Base-by-base conservation (phyloP, 2,797 vertebrate species). In the Luscinia megarhynchos region DNA sequence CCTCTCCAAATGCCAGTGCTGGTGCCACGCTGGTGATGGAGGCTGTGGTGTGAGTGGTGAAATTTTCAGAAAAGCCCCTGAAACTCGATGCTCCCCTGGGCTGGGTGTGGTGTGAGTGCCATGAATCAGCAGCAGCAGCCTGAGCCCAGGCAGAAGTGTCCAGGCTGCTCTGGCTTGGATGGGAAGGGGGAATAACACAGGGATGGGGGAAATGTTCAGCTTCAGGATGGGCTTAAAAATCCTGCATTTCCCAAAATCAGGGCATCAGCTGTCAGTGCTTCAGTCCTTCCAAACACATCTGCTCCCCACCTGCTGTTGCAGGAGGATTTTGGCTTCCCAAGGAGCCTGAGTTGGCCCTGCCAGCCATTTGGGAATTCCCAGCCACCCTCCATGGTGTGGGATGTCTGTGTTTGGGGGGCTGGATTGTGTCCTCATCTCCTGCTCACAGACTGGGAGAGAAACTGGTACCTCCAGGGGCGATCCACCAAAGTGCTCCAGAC, bases 51-150 rank as follows among this genome's bases (percentile, higher is more conserved):
- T 5, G 3, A 68, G 70, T 2, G 27, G 54, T 34, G 63, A 58
- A 53, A 68, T 53, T 48, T 43, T 40, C 53, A 26, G 34, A 34
- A 73, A 68, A 91, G 7, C 27, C 43, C 67, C 5, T n/a, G 79
- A 55, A 91, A 91, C 0, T 6, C 0, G 0, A 87, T 48, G 84
- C 32, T 73, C 11, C 40, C 59, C 14, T 6, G 36, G 1, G 0
- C 7, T 84, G 90, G 85, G 85, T 61, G 90, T 93, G 93, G 79
- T 67, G 82, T n/a, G 76, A 87, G 43, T 14, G 50, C 64, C 69
- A 4, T 83, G 94, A 91, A 91, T 95, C 94, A 67, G 68, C 38
- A 15, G 51, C 70, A 79, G 84, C 46, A 53, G 50, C 24, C n/a
- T 18, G 21, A 68, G 77, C 32, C 26, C 38, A 41, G 48, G 48